Conservation (phyloP, 2,797 vertebrate species). For the Psittacula echo region DNA sequence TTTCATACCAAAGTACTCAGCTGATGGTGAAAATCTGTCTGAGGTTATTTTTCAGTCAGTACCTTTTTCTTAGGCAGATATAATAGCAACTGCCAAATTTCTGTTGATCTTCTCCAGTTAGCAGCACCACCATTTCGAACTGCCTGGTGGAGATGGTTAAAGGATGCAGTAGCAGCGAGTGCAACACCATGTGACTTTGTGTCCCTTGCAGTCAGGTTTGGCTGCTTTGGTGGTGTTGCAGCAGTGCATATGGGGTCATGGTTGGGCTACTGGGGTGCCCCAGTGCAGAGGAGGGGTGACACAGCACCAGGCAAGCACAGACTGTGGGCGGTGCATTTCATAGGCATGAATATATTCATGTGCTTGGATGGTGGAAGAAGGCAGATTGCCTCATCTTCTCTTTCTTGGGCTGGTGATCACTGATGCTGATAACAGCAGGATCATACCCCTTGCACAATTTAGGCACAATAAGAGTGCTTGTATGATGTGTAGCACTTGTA, state of each 20-base stretch:
- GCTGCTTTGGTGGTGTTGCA: background rate
- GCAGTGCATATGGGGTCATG: accelerated
- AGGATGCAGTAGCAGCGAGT: background rate
- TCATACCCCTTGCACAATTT: accelerated
- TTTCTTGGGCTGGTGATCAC: background rate
- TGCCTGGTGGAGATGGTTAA: background rate
- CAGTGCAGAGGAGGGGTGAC: accelerated
- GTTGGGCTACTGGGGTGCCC: background rate
- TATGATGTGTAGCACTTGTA: background rate
- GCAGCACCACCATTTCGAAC: background rate
- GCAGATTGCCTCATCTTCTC: background rate
- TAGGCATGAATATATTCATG: background rate
- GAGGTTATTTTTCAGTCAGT: background rate
- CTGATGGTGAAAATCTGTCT: background rate
- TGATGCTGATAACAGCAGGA: accelerated
- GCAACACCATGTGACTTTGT: background rate
- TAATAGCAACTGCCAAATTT: background rate
- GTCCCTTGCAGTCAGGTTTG: background rate
- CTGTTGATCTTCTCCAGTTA: background rate
- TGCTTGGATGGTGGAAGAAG: background rate
- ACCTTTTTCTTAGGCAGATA: background rate
- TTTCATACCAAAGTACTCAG: accelerated
- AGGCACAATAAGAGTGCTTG: accelerated
- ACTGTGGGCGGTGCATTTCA: accelerated
- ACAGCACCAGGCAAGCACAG: accelerated